phyloP scores from a whole-genome alignment of 1,140 invertebrate genomes.

The Plectus sambesii region DNA sequence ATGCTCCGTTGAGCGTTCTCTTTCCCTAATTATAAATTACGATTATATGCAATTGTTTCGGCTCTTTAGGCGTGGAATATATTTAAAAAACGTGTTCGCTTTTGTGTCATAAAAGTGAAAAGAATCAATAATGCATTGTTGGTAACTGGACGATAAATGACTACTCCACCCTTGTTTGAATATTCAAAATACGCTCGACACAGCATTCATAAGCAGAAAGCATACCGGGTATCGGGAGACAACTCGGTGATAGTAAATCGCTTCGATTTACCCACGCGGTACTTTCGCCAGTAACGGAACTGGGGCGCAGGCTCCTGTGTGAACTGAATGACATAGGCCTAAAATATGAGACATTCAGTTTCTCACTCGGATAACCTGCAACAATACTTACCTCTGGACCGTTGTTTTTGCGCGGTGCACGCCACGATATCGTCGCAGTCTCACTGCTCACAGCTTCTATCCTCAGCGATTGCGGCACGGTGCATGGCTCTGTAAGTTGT shows the following conservation, averaged over 20 bases:
- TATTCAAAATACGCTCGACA: too few species aligned
- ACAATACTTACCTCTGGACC: conserved; percentile 31
- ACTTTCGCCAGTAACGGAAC: conserved; percentile 38
- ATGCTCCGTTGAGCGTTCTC: too few species aligned
- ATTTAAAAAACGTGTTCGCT: too few species aligned
- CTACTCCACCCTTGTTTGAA: too few species aligned
- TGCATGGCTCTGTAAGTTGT: conserved; percentile 44
- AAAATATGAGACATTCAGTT: conserved; percentile 13
- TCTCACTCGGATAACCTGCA: background rate
- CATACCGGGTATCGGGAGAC: conserved; percentile 35
- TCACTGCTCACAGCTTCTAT: conserved; percentile 41
- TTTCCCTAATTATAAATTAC: too few species aligned
- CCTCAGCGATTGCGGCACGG: conserved; percentile 39
- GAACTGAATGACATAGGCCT: conserved; percentile 41
- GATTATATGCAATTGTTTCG: too few species aligned
- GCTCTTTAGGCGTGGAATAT: too few species aligned
- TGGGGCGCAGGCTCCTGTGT: conserved; percentile 43
- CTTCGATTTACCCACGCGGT: conserved; percentile 29
- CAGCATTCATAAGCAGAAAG: too few species aligned
- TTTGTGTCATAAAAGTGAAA: too few species aligned
- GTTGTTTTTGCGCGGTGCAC: conserved; percentile 41
- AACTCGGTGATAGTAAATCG: conserved; percentile 39
- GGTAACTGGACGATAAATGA: too few species aligned
- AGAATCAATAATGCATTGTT: too few species aligned
- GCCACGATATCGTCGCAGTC: conserved; percentile 41